A percentile compares a stretch with the other conserved stretches of the same genome.
Conservation (phyloP, 2,888 invertebrate species). For the Phania funesta region DNA sequence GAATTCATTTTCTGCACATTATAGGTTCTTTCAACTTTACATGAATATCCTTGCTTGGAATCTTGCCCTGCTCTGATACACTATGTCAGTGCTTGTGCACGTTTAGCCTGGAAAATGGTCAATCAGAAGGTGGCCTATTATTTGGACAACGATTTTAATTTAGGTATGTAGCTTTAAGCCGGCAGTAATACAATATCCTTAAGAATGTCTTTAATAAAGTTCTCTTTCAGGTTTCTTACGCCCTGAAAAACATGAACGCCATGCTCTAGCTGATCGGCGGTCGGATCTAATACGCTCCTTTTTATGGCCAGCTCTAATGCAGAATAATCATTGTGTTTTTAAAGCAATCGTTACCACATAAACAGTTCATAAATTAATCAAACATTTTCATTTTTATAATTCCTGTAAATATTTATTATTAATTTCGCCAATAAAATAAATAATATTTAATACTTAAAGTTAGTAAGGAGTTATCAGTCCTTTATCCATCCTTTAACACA, state of each 20-base stretch:
- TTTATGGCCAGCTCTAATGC: slow-evolving; percentile 92
- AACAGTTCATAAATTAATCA: slow-evolving; percentile 48
- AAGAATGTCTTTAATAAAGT: background rate
- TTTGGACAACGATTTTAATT: slow-evolving; percentile 86
- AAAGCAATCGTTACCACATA: slow-evolving; percentile 93
- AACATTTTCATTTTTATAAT: background rate
- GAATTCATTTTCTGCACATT: background rate
- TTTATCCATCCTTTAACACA: background rate
- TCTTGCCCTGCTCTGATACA: slow-evolving; percentile 88
- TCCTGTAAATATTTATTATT: slow-evolving; percentile 57
- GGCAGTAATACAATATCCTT: background rate
- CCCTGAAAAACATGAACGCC: slow-evolving; percentile 89
- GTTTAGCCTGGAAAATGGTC: slow-evolving; percentile 92
- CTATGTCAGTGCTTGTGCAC: slow-evolving; percentile 90
- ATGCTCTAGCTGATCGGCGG: slow-evolving; percentile 87
- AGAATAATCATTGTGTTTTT: slow-evolving; percentile 88
- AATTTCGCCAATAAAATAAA: slow-evolving; percentile 40
- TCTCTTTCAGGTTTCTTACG: slow-evolving; percentile 83
- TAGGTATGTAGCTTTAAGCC: slow-evolving; percentile 81
- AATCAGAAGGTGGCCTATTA: slow-evolving; percentile 86
- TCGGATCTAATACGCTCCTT: slow-evolving; percentile 89
- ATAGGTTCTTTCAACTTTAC: slow-evolving; percentile 91
- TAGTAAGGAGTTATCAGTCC: too few species aligned
- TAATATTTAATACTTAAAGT: slow-evolving; percentile 25
- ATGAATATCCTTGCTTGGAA: slow-evolving; percentile 95